Evolutionary conservation across 2,888 invertebrate genomes (phyloP).

Genomic region (Rhagonycha lutea): DNA sequence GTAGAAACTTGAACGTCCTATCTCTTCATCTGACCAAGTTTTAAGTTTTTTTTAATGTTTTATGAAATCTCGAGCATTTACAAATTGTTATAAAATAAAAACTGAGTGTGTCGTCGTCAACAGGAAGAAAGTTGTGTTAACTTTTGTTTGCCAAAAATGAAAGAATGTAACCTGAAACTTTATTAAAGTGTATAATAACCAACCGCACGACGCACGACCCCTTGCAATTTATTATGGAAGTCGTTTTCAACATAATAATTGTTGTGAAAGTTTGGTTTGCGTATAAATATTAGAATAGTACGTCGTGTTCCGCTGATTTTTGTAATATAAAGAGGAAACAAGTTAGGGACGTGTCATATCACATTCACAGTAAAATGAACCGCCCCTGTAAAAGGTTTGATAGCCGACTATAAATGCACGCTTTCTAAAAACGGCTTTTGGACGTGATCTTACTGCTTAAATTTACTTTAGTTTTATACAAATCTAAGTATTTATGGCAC

Average conservation of each 20-base stretch:
- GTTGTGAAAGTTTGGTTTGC: neutral
- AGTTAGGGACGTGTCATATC: slow-evolving; percentile 25
- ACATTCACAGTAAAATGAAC: slow-evolving; percentile 27
- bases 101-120: neutral
- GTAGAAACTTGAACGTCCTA: neutral
- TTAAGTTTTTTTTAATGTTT: neutral
- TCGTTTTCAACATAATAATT: slow-evolving; percentile 15
- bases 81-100: slow-evolving; percentile 8
- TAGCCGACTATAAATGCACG: slow-evolving; percentile 31
- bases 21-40: neutral
- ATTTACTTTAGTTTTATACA: slow-evolving; percentile 22
- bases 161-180: slow-evolving; percentile 19
- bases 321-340: slow-evolving; percentile 8
- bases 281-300: slow-evolving; percentile 12
- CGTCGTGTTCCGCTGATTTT: slow-evolving; percentile 14
- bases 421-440: slow-evolving; percentile 23
- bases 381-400: slow-evolving; percentile 31
- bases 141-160: slow-evolving; percentile 16
- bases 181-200: slow-evolving; percentile 20
- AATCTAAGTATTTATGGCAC: slow-evolving; percentile 19
- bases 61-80: neutral
- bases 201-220: slow-evolving; percentile 1
- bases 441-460: slow-evolving; percentile 26
- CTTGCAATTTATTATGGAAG: slow-evolving; percentile 12
- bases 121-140: slow-evolving; percentile 9